phyloP scores from a whole-genome alignment of 2,113 vertebrate genomes.

The Mesoclemmys tuberculata region DNA sequence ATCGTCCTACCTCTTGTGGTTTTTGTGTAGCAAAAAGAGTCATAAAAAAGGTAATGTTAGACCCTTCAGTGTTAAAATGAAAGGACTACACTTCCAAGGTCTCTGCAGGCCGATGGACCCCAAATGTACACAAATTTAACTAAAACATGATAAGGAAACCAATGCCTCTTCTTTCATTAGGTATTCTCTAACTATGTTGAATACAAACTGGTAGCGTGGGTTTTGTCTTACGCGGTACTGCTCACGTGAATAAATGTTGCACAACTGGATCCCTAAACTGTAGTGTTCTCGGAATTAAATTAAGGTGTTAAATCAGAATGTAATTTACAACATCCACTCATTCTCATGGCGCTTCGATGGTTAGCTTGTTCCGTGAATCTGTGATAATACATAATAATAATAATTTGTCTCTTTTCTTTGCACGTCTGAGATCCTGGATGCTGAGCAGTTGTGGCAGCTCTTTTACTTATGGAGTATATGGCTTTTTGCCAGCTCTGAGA shows the following conservation, averaged over 20 bases:
- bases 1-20: not conserved
- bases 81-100: not conserved
- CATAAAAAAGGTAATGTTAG: not conserved
- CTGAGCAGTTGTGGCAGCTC: not conserved
- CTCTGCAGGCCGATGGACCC: not conserved
- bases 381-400: not conserved
- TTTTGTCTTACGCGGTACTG: too few species aligned
- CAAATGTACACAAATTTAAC: not conserved
- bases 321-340: not conserved
- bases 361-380: not conserved
- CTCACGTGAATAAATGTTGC: too few species aligned
- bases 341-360: not conserved
- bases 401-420: slow-evolving; percentile 1
- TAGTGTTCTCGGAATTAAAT: not conserved
- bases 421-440: not conserved
- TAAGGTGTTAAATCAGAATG: not conserved
- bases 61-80: not conserved
- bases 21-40: not conserved
- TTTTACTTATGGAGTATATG: not conserved
- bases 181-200: not conserved
- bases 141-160: not conserved
- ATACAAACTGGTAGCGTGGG: not conserved
- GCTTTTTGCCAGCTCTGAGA: not conserved
- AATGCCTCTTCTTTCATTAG: not conserved
- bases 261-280: too few species aligned